phyloP scores from a whole-genome alignment of 1,140 invertebrate species.

The Ceratina japonica region DNA sequence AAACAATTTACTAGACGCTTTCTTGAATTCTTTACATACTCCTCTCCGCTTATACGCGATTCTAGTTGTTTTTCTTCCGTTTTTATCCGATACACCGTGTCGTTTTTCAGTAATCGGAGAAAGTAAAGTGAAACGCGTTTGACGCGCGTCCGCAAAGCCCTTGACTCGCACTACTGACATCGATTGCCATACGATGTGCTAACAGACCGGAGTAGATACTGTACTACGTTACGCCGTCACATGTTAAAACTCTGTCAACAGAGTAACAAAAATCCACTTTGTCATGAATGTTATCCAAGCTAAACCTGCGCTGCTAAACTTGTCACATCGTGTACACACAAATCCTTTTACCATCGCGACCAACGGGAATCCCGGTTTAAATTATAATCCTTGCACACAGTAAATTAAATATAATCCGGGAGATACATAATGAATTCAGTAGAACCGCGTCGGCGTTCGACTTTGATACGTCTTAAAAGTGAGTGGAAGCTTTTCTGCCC shows the following conservation, averaged over 20 bases:
- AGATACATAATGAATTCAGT: not conserved
- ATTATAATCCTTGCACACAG: not conserved
- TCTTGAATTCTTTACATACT: not conserved
- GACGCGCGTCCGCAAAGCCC: not conserved
- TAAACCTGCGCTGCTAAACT: not conserved
- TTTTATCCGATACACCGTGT: not conserved
- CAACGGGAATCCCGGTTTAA: not conserved
- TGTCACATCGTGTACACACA: no score
- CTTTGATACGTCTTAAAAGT: no score
- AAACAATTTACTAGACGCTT: not conserved
- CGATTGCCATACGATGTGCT: no score
- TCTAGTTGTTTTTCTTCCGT: not conserved
- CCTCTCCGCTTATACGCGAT: no score
- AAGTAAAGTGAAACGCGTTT: not conserved
- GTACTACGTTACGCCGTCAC: no score
- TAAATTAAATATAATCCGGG: not conserved
- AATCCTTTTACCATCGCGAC: not conserved
- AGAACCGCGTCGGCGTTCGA: not conserved
- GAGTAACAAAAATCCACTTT: not conserved
- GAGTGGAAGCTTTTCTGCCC: no score
- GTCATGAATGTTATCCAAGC: not conserved
- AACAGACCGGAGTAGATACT: no score
- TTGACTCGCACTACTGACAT: slow-evolving; percentile 13
- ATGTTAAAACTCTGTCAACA: no score
- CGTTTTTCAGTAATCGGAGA: not conserved